Evolutionary conservation across 2,888 invertebrate species (phyloP).

Genomic region (Chrysina gloriosa): DNA sequence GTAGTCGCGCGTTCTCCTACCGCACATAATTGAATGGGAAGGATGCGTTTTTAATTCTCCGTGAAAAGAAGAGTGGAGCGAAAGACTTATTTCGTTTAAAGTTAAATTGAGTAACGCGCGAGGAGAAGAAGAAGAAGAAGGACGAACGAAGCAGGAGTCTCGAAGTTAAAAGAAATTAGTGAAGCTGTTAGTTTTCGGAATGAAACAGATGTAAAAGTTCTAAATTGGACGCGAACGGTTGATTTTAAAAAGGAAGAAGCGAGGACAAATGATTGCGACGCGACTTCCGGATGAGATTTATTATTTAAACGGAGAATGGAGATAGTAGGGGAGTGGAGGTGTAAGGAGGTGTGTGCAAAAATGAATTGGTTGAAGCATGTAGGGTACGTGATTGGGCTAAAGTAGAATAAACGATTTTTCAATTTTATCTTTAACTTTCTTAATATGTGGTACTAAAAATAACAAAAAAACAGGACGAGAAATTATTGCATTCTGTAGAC

Average conservation of each 20-base stretch:
- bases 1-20: background rate
- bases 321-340: no score
- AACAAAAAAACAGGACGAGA: no score
- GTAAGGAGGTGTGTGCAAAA: no score
- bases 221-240: background rate
- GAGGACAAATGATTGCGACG: no score
- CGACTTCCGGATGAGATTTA: no score
- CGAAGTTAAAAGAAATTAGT: conserved; percentile 7
- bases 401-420: no score
- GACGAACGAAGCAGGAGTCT: background rate
- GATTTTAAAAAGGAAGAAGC: background rate
- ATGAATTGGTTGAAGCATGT: no score
- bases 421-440: no score
- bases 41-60: background rate
- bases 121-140: background rate
- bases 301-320: no score
- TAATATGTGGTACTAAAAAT: no score
- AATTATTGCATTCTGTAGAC: no score
- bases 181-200: conserved; percentile 23
- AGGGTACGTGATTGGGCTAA: no score
- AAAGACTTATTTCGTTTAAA: conserved; percentile 16
- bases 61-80: background rate
- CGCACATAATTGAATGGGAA: background rate
- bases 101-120: conserved; percentile 16
- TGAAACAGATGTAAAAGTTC: conserved; percentile 8